Evolutionary conservation across 2,113 vertebrate species (phyloP).

Genomic region (Aythya baeri): DNA sequence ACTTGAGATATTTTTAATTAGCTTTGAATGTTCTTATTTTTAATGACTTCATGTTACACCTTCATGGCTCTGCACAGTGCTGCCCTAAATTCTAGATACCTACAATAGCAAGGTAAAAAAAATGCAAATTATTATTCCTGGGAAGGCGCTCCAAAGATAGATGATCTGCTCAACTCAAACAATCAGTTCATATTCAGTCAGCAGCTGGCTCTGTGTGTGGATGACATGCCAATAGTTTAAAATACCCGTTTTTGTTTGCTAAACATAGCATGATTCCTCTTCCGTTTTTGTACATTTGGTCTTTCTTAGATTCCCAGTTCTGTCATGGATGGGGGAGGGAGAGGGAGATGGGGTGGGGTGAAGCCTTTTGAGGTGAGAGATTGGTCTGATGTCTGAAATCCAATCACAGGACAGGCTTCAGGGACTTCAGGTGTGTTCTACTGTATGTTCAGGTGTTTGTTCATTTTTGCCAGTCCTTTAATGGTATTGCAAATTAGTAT

Average conservation of each 20-base stretch:
- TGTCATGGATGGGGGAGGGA: neutral
- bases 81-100: neutral
- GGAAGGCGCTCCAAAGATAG: neutral
- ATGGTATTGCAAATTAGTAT: neutral
- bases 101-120: neutral
- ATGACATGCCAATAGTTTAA: neutral
- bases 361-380: neutral
- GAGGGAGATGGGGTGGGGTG: neutral
- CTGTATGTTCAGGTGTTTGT: neutral
- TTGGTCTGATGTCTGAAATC: neutral
- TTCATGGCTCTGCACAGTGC: neutral
- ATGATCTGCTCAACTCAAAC: neutral
- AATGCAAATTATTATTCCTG: neutral
- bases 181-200: neutral
- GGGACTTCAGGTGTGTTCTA: neutral
- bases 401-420: neutral
- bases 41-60: neutral
- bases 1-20: neutral
- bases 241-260: neutral
- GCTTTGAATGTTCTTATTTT: neutral
- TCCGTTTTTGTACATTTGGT: neutral
- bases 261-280: neutral
- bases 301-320: neutral
- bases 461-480: neutral
- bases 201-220: accelerated